These are phyloP conservation scores for Drosophila pseudotakahashii DNA, from an alignment of 2,888 invertebrate genomes.

Conservation along the genomic window DNA sequence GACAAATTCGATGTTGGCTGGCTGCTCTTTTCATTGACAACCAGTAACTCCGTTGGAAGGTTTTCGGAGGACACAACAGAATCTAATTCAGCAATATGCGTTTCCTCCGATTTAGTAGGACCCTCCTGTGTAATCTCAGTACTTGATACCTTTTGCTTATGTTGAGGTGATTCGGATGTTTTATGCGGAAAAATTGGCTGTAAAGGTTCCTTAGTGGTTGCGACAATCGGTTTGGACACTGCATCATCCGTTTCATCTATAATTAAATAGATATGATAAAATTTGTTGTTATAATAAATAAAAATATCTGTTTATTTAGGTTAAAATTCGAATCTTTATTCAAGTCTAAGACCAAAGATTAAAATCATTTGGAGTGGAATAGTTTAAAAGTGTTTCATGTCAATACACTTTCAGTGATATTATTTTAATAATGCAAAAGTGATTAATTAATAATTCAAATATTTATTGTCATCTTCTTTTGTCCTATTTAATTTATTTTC, in stretches of 20 bases:
- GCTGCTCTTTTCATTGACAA: background rate
- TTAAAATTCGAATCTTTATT: too few species aligned
- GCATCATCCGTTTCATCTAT: conserved; percentile 56
- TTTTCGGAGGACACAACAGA: background rate
- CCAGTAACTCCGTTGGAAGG: background rate
- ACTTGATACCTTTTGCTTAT: conserved; percentile 22
- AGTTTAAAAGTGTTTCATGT: too few species aligned
- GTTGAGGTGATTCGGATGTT: conserved; percentile 17
- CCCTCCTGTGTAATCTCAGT: conserved; percentile 35
- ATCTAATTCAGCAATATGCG: conserved; percentile 3
- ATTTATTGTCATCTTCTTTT: too few species aligned
- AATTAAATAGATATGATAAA: background rate
- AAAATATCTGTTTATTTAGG: too few species aligned
- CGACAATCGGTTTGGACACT: conserved; percentile 29
- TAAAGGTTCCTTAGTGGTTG: conserved; percentile 35
- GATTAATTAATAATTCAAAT: too few species aligned
- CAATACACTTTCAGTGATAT: too few species aligned
- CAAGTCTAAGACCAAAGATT: too few species aligned
- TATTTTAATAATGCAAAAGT: too few species aligned
- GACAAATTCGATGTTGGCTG: background rate
- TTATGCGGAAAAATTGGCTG: conserved; percentile 31
- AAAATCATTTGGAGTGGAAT: too few species aligned
- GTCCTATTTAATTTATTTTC: too few species aligned
- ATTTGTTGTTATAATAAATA: background rate
- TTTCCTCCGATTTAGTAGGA: conserved; percentile 26